Conservation (phyloP, 1,140 invertebrate species). For the Dolichoris vasculosae region DNA sequence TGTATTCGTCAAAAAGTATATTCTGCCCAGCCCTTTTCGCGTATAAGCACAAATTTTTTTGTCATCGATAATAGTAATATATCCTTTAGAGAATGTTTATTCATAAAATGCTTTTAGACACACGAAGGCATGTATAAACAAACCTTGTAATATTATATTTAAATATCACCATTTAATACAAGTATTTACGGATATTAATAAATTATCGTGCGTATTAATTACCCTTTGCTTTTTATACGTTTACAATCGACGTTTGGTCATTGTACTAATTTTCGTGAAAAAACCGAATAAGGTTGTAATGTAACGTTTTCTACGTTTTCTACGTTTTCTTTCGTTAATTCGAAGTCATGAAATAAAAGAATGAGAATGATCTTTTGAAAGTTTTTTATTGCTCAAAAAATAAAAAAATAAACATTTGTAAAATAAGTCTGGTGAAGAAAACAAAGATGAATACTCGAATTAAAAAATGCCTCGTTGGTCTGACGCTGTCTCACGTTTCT, state of each 20-base stretch:
- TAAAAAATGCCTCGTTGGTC: slow-evolving; percentile 34
- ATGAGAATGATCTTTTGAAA: slow-evolving; percentile 36
- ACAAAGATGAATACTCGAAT: slow-evolving; percentile 26
- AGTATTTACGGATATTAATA: slow-evolving; percentile 22
- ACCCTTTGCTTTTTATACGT: neutral
- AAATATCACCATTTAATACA: slow-evolving; percentile 40
- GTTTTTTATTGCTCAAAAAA: slow-evolving; percentile 49
- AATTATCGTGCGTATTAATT: neutral
- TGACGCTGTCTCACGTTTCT: slow-evolving; percentile 23
- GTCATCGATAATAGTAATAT: neutral
- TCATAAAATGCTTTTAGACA: slow-evolving; percentile 17
- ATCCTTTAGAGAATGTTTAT: slow-evolving; percentile 1
- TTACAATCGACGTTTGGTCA: slow-evolving; percentile 23
- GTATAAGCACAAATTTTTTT: slow-evolving; percentile 12
- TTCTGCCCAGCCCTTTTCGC: slow-evolving; percentile 25
- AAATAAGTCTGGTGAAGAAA: slow-evolving; percentile 36
- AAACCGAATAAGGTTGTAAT: neutral
- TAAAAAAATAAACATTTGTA: slow-evolving; percentile 46
- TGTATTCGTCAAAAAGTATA: slow-evolving; percentile 32
- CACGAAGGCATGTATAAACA: neutral
- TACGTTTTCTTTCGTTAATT: neutral
- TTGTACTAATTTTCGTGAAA: neutral
- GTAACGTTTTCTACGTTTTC: too few relatives aligned
- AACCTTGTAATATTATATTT: slow-evolving; percentile 12
- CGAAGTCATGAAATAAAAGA: slow-evolving; percentile 33